A percentile compares a stretch with the other conserved stretches of the same genome.
Conservation (phyloP, 2,797 vertebrate species). For the Tinamus major region DNA sequence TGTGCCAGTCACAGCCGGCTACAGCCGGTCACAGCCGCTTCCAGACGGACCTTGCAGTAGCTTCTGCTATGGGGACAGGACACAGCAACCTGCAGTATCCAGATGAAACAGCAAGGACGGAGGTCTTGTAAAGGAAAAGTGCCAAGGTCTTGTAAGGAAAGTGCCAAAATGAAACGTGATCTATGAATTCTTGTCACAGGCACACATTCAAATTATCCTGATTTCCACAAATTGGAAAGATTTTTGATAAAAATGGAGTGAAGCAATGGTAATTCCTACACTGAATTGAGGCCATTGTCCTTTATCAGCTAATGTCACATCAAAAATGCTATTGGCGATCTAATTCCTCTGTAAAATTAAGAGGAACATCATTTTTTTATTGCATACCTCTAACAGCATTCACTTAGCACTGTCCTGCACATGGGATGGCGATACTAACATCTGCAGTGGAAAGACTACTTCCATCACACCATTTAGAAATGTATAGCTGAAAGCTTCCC, state of each 20-base stretch:
- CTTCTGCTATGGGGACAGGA: neutral
- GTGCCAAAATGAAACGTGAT: neutral
- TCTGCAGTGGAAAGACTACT: neutral
- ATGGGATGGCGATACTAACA: neutral
- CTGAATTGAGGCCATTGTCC: neutral
- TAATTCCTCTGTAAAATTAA: neutral
- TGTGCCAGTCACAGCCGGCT: too few relatives aligned
- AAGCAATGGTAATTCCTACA: accelerated
- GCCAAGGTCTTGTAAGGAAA: too few relatives aligned
- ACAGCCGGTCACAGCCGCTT: too few relatives aligned
- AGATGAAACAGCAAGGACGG: neutral
- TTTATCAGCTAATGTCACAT: neutral
- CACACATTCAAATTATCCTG: neutral
- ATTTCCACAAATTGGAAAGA: neutral
- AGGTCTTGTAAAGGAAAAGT: accelerated
- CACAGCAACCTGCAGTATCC: neutral
- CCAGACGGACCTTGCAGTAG: too few relatives aligned
- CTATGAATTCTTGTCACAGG: neutral
- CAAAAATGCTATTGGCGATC: neutral
- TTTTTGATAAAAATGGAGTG: neutral
- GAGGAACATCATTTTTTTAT: neutral
- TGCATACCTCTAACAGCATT: neutral
- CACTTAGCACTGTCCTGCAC: neutral
- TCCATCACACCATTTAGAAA: neutral
- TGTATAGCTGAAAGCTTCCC: neutral